Conservation (phyloP, 2,797 vertebrate species). For the Thamnophis elegans region DNA sequence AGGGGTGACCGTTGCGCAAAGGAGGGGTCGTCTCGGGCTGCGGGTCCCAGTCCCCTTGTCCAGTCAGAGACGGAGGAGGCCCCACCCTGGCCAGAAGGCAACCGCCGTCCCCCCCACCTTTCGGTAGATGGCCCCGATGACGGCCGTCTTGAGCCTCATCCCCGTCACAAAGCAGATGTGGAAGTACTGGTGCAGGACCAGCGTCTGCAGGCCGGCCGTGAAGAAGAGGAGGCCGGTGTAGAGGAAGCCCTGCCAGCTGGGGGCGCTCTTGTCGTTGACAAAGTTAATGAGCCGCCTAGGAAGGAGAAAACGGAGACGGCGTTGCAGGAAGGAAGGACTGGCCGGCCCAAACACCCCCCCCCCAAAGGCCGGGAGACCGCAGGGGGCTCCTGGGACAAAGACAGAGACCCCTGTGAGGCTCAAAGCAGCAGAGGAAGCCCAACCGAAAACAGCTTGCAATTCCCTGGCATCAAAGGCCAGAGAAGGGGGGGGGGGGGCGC, state of each 20-base stretch:
- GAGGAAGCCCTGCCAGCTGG: constrained; percentile 90
- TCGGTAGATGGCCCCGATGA: constrained; percentile 90
- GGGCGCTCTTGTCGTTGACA: constrained; percentile 80
- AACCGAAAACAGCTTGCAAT: background rate
- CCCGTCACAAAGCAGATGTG: constrained; percentile 95
- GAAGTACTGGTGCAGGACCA: constrained; percentile 94
- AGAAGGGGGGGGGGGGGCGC: too few relatives aligned
- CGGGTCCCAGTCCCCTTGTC: background rate
- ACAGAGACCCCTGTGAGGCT: background rate
- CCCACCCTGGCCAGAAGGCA: background rate
- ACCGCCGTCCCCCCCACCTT: constrained; percentile 76
- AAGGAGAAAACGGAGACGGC: background rate
- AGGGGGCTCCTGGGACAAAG: background rate
- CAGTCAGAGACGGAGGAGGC: background rate
- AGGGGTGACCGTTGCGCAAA: background rate
- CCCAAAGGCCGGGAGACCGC: background rate
- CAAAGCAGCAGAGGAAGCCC: background rate
- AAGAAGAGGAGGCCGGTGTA: constrained; percentile 88
- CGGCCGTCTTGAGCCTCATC: constrained; percentile 91
- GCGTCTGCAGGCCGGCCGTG: constrained; percentile 85
- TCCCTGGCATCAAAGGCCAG: background rate
- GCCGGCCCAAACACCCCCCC: background rate
- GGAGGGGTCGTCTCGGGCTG: background rate
- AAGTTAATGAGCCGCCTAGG: constrained; percentile 86
- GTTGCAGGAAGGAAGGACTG: background rate